phyloP scores from a whole-genome alignment of 2,113 vertebrate genomes.

The Syngnathoides biaculeatus region DNA sequence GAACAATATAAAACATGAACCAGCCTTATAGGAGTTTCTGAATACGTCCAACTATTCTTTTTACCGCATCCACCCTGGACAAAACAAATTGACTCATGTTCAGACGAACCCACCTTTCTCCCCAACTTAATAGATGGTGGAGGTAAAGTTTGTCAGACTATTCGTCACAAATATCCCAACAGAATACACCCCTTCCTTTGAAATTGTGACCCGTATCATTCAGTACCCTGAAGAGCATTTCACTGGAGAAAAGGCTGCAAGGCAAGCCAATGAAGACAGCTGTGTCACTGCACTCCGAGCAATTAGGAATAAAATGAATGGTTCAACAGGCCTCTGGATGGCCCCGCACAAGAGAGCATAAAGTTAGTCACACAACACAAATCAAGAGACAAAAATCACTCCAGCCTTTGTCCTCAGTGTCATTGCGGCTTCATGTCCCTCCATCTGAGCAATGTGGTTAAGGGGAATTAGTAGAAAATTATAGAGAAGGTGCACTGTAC shows the following conservation, averaged over 20 bases:
- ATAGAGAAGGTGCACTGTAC: neutral
- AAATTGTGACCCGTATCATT: conserved; percentile 23
- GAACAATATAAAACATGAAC: too few species aligned
- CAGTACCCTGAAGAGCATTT: conserved; percentile 26
- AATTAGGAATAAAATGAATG: conserved; percentile 48
- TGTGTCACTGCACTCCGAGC: conserved; percentile 39
- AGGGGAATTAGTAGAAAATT: neutral
- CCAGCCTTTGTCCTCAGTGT: neutral
- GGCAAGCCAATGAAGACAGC: conserved; percentile 33
- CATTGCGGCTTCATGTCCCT: neutral
- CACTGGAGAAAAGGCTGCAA: conserved; percentile 19
- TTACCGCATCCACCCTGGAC: too few species aligned
- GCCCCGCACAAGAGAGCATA: conserved; percentile 35
- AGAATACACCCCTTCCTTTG: neutral
- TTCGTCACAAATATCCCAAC: neutral
- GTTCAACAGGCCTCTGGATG: conserved; percentile 40
- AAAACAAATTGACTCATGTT: too few species aligned
- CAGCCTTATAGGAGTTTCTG: too few species aligned
- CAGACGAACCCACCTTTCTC: too few species aligned
- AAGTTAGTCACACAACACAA: conserved; percentile 44
- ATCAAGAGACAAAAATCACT: conserved; percentile 18
- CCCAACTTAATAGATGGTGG: too few species aligned
- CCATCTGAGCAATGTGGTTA: neutral
- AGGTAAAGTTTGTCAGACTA: neutral
- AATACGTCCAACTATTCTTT: too few species aligned